Conservation (phyloP, 2,888 invertebrate genomes). For the Brenthis hecate region DNA sequence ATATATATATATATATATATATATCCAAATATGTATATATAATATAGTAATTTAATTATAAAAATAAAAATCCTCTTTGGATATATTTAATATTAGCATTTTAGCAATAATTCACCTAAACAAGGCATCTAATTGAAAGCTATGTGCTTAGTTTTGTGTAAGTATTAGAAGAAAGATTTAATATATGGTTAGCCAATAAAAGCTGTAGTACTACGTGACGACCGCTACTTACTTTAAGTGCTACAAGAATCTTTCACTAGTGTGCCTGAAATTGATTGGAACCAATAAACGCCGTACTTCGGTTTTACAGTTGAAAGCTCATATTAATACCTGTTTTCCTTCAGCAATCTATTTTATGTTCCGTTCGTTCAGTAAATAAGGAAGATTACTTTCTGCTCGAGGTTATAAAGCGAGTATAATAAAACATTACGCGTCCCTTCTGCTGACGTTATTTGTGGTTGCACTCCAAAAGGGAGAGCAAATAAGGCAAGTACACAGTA, state of each 20-base stretch:
- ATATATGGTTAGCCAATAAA: conserved; percentile 6
- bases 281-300: conserved; percentile 16
- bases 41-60: too few relatives aligned
- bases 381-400: conserved; percentile 71
- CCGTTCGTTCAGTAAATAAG: conserved; percentile 64
- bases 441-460: conserved; percentile 66
- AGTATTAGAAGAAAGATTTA: not conserved
- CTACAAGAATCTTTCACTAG: conserved; percentile 18
- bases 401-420: conserved; percentile 73
- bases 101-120: too few relatives aligned
- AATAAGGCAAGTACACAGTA: conserved; percentile 55
- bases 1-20: too few relatives aligned
- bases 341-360: conserved; percentile 59
- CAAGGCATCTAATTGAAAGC: too few relatives aligned
- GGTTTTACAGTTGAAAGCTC: conserved; percentile 24
- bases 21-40: too few relatives aligned
- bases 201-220: conserved; percentile 18
- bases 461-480: conserved; percentile 58
- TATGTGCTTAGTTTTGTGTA: too few relatives aligned
- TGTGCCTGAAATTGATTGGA: conserved; percentile 14
- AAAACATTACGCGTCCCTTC: conserved; percentile 73
- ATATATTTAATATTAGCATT: too few relatives aligned
- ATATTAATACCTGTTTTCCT: conserved; percentile 48
- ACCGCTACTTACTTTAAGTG: conserved; percentile 18
- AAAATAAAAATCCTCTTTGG: too few relatives aligned